Evolutionary conservation across 2,888 invertebrate species (phyloP), one percentile per base, ranked within the genome.

Genomic region (Clistopyga incitator): DNA sequence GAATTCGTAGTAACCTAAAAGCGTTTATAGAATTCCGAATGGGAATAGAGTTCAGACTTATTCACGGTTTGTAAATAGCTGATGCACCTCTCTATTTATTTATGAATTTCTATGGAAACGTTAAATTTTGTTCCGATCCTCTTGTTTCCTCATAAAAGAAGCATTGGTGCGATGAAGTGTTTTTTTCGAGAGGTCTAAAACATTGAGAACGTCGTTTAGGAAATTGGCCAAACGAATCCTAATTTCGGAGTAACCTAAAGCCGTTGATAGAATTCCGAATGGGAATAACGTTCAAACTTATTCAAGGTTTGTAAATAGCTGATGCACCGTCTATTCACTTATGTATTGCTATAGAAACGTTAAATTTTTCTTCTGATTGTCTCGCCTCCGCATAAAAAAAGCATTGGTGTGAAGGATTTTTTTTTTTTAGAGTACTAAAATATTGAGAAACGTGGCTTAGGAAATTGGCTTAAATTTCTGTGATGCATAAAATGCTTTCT

Each of bases 141-240:
- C 10, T 6, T 38, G 38, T 10, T 1, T 34, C 4, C 6, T 6
- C 6, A 34, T 34, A 6, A 1, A 34, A 4, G 29, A 29, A 29
- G 3, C 29, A 3, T 29, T 29, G 4, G 2, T 29, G 29, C 29
- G 3, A 29, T 29, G 2, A 2, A 29, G 4, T 29, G 2, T 29
- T 29, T 29, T 29, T 29, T 29, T 29, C 4, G n/a, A 29, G 4
- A 29, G 29, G 3, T 29, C 2, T 29, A 29, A 29, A 4, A 29
- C 29, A 29, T 29, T 29, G 29, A 4, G 4, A 29, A 29, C n/a
- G n/a, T n/a, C n/a, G n/a, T n/a, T n/a, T n/a, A n/a, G n/a, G n/a
- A n/a, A n/a, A n/a, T n/a, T n/a, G n/a, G n/a, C 56, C 52, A 3
- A 10, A 42, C 11, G 74, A 64, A 71, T 45, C 29, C 20, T 13